These are phyloP conservation scores for Pantelozetes paolii DNA, from an alignment of 2,888 invertebrate genomes.

Conservation along the genomic window DNA sequence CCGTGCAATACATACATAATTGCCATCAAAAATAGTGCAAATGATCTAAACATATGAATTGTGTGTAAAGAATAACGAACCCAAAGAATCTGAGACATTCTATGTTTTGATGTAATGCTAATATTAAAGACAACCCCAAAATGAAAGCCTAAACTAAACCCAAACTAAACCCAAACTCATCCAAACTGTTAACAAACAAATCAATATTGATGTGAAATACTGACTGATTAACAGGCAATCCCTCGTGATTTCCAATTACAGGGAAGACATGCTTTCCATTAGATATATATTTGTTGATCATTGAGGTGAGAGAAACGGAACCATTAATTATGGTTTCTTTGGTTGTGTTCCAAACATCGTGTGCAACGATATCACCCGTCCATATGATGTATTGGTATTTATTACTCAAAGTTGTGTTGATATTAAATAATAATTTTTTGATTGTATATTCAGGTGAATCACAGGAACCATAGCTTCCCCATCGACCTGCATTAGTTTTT, in stretches of 20 bases:
- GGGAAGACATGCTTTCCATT: slow-evolving; percentile 39
- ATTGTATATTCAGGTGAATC: slow-evolving; percentile 37
- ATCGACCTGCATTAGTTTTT: slow-evolving; percentile 19
- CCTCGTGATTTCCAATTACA: slow-evolving; percentile 42
- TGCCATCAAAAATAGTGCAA: no score
- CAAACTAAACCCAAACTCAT: background rate
- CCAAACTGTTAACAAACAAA: background rate
- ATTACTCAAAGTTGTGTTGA: background rate
- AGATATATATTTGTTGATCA: slow-evolving; percentile 30
- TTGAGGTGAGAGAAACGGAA: slow-evolving; percentile 14
- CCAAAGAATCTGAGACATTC: no score
- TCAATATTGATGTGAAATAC: background rate
- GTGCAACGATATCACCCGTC: slow-evolving; percentile 40
- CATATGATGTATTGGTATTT: slow-evolving; percentile 38
- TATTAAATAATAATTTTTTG: slow-evolving; percentile 19
- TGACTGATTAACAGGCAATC: slow-evolving; percentile 42
- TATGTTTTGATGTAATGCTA: no score
- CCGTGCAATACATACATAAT: no score
- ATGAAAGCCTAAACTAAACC: no score
- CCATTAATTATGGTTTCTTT: slow-evolving; percentile 28
- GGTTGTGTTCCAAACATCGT: slow-evolving; percentile 41
- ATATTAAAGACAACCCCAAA: no score
- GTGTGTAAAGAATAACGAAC: no score
- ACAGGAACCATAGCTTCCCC: slow-evolving; percentile 37
- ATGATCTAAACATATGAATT: no score